Percentiles rank a stretch among this genome's conserved stretches.
phyloP scores from a whole-genome alignment of 2,888 invertebrate genomes.

The Epinotia brunnichana region DNA sequence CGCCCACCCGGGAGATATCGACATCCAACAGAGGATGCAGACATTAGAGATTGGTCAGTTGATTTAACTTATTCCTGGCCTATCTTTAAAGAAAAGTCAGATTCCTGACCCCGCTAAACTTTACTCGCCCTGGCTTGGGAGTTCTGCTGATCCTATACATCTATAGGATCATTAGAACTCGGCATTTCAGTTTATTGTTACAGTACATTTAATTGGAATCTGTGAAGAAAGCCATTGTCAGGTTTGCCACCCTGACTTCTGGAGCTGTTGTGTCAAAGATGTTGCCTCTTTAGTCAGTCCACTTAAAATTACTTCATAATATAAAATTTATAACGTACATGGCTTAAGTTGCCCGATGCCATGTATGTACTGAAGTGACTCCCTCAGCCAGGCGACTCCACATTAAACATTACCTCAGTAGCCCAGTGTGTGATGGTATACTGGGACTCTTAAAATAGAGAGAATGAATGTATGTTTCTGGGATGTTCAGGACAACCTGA shows the following conservation, averaged over 20 bases:
- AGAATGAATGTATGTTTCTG: neutral
- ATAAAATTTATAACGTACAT: no score
- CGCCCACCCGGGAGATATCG: slow-evolving; percentile 74
- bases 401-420: no score
- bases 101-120: neutral
- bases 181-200: no score
- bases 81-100: neutral
- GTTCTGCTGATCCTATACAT: neutral
- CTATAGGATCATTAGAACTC: no score
- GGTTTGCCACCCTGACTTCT: neutral
- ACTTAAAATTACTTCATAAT: no score
- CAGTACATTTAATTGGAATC: no score
- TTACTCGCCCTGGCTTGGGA: neutral
- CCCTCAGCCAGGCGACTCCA: no score
- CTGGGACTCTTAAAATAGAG: neutral
- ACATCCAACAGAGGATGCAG: slow-evolving; percentile 71
- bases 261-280: neutral
- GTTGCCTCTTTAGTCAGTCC: no score
- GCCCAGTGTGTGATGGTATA: no score
- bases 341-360: no score
- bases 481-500: neutral
- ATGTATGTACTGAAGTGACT: no score
- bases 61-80: neutral
- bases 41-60: slow-evolving; percentile 59
- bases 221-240: neutral